A percentile compares a stretch with the other conserved stretches of the same genome.
Evolutionary conservation across 2,797 vertebrate genomes (phyloP).

Genomic region (Hipposideros larvatus): DNA sequence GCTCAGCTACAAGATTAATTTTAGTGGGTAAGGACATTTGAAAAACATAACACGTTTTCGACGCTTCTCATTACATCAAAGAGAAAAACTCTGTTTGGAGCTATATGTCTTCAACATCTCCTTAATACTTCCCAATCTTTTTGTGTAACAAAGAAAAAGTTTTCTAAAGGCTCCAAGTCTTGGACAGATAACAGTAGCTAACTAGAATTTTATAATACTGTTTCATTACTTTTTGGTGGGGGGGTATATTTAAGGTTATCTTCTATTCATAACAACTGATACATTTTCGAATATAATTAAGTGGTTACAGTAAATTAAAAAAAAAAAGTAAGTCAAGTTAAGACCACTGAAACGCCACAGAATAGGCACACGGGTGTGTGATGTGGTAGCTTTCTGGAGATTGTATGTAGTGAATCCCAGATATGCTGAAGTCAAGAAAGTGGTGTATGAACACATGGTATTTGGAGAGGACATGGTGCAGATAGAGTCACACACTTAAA

Average conservation of each 20-base stretch:
- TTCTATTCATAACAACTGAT: neutral
- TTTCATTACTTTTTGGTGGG: neutral
- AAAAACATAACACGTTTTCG: neutral
- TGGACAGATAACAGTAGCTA: neutral
- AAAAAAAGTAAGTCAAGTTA: neutral
- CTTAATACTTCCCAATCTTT: neutral
- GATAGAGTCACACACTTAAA: neutral
- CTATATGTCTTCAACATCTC: neutral
- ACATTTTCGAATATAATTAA: neutral
- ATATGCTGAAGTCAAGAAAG: neutral
- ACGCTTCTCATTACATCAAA: neutral
- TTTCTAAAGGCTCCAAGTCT: neutral
- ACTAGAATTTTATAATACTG: neutral
- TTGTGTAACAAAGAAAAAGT: constrained; percentile 1
- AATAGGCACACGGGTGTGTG: neutral
- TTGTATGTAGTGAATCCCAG: neutral
- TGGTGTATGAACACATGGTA: neutral
- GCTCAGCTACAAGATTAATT: neutral
- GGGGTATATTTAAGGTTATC: neutral
- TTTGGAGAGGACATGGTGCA: neutral
- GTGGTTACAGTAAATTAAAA: neutral
- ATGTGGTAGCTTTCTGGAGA: neutral
- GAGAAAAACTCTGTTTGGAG: neutral
- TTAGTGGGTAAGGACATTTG: neutral
- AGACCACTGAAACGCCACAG: neutral